Percentiles rank a stretch among this genome's conserved stretches.
These are phyloP conservation scores for Dolichallabes microphthalmus DNA, from an alignment of 2,113 vertebrate genomes.

Conservation along the genomic window DNA sequence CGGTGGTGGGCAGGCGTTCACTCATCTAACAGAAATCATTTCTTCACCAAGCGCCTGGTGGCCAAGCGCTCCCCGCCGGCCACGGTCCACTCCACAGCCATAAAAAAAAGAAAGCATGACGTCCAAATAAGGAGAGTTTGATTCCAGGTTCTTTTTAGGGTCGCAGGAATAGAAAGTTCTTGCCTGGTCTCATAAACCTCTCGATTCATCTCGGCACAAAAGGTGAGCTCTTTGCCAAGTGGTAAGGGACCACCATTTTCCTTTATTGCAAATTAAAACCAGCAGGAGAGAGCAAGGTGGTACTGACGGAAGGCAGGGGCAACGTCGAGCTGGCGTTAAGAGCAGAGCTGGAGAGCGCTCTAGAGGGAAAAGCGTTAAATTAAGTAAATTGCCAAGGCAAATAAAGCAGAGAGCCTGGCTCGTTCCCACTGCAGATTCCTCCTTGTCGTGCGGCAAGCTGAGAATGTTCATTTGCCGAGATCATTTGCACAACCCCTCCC, in stretches of 20 bases:
- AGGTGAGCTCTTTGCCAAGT: slow-evolving; percentile 7
- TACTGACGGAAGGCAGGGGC: slow-evolving; percentile 26
- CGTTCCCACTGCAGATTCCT: slow-evolving; percentile 52
- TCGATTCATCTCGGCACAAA: slow-evolving; percentile 11
- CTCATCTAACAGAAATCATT: slow-evolving; percentile 43
- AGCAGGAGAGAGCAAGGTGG: slow-evolving; percentile 28
- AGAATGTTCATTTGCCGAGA: slow-evolving; percentile 59
- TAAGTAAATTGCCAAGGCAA: slow-evolving; percentile 51
- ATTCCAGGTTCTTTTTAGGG: neutral
- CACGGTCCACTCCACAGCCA: slow-evolving; percentile 24
- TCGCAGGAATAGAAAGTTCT: neutral
- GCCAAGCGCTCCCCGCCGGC: slow-evolving; percentile 64
- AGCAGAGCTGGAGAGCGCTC: slow-evolving; percentile 39
- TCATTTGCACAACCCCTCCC: slow-evolving; percentile 62
- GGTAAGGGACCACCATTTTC: slow-evolving; percentile 26
- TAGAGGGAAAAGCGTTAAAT: slow-evolving; percentile 51
- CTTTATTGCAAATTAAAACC: slow-evolving; percentile 47
- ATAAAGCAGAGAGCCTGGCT: slow-evolving; percentile 51
- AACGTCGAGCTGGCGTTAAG: slow-evolving; percentile 20
- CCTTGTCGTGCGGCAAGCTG: slow-evolving; percentile 38
- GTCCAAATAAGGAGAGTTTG: slow-evolving; percentile 53
- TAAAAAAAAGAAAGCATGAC: slow-evolving; percentile 59
- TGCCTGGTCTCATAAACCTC: slow-evolving; percentile 11
- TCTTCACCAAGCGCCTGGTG: slow-evolving; percentile 30
- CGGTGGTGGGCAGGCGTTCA: slow-evolving; percentile 36